Evolutionary conservation across 2,113 vertebrate species (phyloP), one percentile per base, ranked within the genome.

Genomic region (Eonycteris spelaea): DNA sequence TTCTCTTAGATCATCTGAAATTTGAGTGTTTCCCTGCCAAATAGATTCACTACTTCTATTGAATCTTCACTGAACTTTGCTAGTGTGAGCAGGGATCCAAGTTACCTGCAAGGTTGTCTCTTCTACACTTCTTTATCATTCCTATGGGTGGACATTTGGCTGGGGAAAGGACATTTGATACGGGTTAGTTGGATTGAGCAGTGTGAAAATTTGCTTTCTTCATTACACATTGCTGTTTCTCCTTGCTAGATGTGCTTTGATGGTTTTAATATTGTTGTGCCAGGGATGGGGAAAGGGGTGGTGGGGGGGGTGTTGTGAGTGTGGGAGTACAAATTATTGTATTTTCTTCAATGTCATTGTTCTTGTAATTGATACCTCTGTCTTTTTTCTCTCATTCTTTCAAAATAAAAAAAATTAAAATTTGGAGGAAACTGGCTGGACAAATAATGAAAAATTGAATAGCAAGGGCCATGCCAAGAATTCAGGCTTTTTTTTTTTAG

Each of bases 401-500:
- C 94, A 95, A 98, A 99, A 99, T 98, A 99, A 99, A 99, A 99
- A 99, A 78, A 92, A 98, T 98, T 98, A 98, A 98, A 98, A 98
- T 98, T 98, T 97, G 97, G 98, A 98, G 98, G 97, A 98, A 97
- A 84, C 8, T 86, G 96, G 92, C 93, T 93, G 63, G 87, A 21
- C 78, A 91, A 95, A 95, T 91, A 77, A 68, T 93, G 24, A 82
- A 79, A 89, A 92, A 97, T 9, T 96, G 71, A 61, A 71, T 94
- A 92, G 68, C 77, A 92, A 90, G 7, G 24, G 55, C 79, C 48
- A 33, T 84, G 85, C 38, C 16, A 86, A 94, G 75, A 26, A 84
- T 48, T 95, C 16, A 8, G 55, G 18, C 8, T 61, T 45, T n/a
- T 24, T 24, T 55, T 84, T 91, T 59, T 59, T 63, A 68, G 28